A percentile compares a stretch with the other conserved stretches of the same genome.
Conservation (phyloP, 2,797 vertebrate genomes). For the Acridotheres tristis region DNA sequence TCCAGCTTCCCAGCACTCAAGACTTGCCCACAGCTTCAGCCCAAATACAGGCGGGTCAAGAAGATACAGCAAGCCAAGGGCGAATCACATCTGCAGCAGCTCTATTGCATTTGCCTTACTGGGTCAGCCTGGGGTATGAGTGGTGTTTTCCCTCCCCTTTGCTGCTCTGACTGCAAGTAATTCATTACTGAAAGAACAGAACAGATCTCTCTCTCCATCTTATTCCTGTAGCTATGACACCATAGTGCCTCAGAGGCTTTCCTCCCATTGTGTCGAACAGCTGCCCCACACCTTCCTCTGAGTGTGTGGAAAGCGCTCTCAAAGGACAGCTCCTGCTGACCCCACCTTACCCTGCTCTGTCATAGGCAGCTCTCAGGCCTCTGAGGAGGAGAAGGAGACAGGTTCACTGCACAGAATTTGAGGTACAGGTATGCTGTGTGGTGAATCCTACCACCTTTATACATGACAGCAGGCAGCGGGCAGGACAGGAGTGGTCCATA, state of each 20-base stretch:
- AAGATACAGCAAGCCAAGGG: background rate
- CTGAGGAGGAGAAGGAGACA: background rate
- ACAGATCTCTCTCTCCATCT: background rate
- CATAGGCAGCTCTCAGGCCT: background rate
- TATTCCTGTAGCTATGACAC: background rate
- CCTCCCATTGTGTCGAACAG: background rate
- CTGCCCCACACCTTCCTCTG: background rate
- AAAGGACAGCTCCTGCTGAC: background rate
- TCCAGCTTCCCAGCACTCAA: rapidly evolving
- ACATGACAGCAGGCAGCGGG: background rate
- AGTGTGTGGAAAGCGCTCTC: rapidly evolving
- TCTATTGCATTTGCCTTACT: background rate
- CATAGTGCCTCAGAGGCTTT: rapidly evolving
- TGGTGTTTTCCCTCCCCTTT: conserved; percentile 6
- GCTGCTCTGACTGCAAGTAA: background rate
- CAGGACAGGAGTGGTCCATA: background rate
- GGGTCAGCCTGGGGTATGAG: background rate
- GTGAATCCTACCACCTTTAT: background rate
- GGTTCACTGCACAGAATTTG: background rate
- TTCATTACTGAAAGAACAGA: background rate
- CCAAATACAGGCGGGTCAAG: background rate
- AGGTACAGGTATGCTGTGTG: background rate
- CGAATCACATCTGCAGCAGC: background rate
- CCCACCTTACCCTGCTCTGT: background rate
- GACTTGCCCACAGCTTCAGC: background rate